Conservation (phyloP, 2,888 invertebrate species). For the Anarsia innoxiella region DNA sequence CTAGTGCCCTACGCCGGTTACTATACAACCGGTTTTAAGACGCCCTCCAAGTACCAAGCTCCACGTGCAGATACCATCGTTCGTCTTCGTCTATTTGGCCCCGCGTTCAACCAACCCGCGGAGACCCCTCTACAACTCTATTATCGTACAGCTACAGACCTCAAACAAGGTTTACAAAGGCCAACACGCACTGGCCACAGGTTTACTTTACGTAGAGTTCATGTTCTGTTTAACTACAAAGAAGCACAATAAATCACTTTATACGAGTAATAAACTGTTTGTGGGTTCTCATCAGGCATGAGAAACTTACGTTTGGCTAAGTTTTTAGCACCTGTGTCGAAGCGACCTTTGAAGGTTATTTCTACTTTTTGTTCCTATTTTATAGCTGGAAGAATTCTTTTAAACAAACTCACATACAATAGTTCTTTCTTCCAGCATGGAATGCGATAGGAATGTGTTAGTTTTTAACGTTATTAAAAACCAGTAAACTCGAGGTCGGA, state of each 20-base stretch:
- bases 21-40: slow-evolving; percentile 54
- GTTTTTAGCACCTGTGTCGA: slow-evolving; percentile 10
- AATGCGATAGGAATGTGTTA: too few species aligned
- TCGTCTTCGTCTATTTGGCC: slow-evolving; percentile 66
- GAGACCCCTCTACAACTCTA: slow-evolving; percentile 14
- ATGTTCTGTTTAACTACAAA: slow-evolving; percentile 34
- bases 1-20: slow-evolving; percentile 57
- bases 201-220: slow-evolving; percentile 29
- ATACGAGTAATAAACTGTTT: slow-evolving; percentile 37
- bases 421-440: too few species aligned
- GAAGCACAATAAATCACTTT: slow-evolving; percentile 47
- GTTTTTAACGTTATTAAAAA: too few species aligned
- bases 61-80: slow-evolving; percentile 62
- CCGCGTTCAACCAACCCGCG: slow-evolving; percentile 19
- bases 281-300: slow-evolving; percentile 19
- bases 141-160: slow-evolving; percentile 8
- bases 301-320: slow-evolving; percentile 1
- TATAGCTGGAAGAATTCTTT: too few species aligned
- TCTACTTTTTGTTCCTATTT: too few species aligned
- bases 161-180: slow-evolving; percentile 9
- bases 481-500: too few species aligned
- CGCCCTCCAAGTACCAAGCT: slow-evolving; percentile 34
- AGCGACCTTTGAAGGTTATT: slow-evolving; percentile 13
- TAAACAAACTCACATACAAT: too few species aligned
- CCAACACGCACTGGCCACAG: slow-evolving; percentile 21